Base-by-base conservation (phyloP, 2,888 invertebrate genomes). In the Dromius quadrimaculatus region DNA sequence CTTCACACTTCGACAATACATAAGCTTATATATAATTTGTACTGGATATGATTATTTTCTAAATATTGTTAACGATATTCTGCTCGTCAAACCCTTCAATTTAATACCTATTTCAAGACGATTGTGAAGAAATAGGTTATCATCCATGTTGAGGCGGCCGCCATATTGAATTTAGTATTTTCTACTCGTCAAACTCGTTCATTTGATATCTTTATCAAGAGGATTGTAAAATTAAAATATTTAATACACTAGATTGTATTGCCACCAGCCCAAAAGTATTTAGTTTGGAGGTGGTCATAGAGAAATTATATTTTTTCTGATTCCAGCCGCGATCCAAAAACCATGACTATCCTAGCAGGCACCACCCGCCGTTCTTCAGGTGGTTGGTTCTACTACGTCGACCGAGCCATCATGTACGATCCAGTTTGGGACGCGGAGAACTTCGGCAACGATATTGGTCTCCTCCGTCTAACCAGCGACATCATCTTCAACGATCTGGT, bases 401-500 rank as follows among this genome's bases (percentile, higher is more conserved):
- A 20, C 8, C 9, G 6, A 1, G 36, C 65, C 17, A 65, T 54
- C n/a, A 65, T 45, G 38, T 38, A 65, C 50, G 65, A 65, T 19
- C 19, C 32, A 20, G 22, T 20, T 3, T 65, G 65, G 65, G 65
- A 65, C 17, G 50, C 50, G 1, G 65, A 50, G 6, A 65, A 65
- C 36, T 65, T 65, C 50, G 54, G 50, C 20, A 65, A 65, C 50
- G 65, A 65, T 13, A 47, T 65, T 13, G 65, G 47, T 20, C 38
- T 65, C 9, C 23, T 65, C 22, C 45, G 23, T 13, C 19, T 65
- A 3, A 20, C 34, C 3, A 6, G 36, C 2, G 36, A 65, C 19
- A 65, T 65, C 38, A 11, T 50, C 36, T 65, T 19, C 65, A 65
- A 13, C 9, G 65, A 50, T 9, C 11, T 50, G 6, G 36, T 65